A percentile compares a stretch with the other conserved stretches of the same genome.
phyloP scores from a whole-genome alignment of 92 coral and sea anemone genomes.

The Umimayanthus kanabou region DNA sequence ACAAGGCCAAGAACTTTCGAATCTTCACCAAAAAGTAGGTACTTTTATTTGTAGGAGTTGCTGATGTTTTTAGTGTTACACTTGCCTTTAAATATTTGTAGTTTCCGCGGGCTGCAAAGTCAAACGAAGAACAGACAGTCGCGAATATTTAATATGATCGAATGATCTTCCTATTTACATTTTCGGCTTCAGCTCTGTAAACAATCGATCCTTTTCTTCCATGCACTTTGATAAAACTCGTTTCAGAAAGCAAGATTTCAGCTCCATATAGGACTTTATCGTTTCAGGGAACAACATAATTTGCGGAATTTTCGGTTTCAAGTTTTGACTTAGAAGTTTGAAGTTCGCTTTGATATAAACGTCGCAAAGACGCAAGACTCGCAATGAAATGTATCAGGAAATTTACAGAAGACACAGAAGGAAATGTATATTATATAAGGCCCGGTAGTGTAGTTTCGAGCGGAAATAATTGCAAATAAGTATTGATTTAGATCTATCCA shows the following conservation, averaged over 20 bases:
- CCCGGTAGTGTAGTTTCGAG: background rate
- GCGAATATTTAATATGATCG: background rate
- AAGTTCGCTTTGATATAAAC: background rate
- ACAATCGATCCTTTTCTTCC: slow-evolving; percentile 20
- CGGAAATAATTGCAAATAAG: background rate
- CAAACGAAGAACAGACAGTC: background rate
- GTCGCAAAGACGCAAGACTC: background rate
- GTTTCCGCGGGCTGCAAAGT: background rate
- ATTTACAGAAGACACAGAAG: background rate
- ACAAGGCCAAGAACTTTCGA: slow-evolving; percentile 81
- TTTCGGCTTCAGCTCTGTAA: slow-evolving; percentile 19
- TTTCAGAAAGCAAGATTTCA: background rate
- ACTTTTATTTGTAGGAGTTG: background rate
- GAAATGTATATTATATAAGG: background rate
- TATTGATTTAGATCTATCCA: background rate
- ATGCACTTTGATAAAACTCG: background rate
- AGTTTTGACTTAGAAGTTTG: background rate
- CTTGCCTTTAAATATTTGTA: too few species aligned
- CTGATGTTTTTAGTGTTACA: background rate
- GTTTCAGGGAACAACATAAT: background rate
- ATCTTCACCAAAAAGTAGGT: slow-evolving; percentile 80
- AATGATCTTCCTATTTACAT: slow-evolving; percentile 3
- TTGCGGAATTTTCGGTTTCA: background rate
- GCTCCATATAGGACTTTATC: background rate
- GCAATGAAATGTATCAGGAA: background rate